Conservation (phyloP, 2,888 invertebrate genomes). For the Venustoraphidia nigricollis region DNA sequence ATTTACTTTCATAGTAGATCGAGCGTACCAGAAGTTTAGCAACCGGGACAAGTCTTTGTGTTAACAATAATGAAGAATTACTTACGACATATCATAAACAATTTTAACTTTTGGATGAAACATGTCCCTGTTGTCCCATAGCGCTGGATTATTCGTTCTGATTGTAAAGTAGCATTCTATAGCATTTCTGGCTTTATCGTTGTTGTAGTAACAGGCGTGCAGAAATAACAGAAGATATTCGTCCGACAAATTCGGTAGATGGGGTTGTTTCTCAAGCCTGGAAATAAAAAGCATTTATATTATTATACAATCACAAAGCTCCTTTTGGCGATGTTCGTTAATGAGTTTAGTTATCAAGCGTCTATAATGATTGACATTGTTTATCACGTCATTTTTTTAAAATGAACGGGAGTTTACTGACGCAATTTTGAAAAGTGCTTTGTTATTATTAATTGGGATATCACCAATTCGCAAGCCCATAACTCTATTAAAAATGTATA, state of each 20-base stretch:
- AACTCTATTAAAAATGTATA: too few relatives aligned
- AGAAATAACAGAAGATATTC: conserved; percentile 48
- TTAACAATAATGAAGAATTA: conserved; percentile 10
- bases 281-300: conserved; percentile 15
- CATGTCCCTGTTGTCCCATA: conserved; percentile 43
- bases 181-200: conserved; percentile 30
- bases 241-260: conserved; percentile 42
- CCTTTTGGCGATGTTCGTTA: too few relatives aligned
- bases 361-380: too few relatives aligned
- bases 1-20: too few relatives aligned
- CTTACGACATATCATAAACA: conserved; percentile 43
- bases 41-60: too few relatives aligned
- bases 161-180: conserved; percentile 38
- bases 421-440: too few relatives aligned
- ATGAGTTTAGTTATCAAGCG: too few relatives aligned
- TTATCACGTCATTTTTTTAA: too few relatives aligned
- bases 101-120: conserved; percentile 32
- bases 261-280: conserved; percentile 44
- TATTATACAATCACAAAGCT: too few relatives aligned
- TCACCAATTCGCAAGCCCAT: too few relatives aligned
- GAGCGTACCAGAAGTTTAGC: not conserved
- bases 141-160: conserved; percentile 37
- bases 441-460: too few relatives aligned
- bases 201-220: conserved; percentile 37
- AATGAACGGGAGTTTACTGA: too few relatives aligned